Evolutionary conservation across 2,797 vertebrate species (phyloP).

Genomic region (Neostethus bicornis): DNA sequence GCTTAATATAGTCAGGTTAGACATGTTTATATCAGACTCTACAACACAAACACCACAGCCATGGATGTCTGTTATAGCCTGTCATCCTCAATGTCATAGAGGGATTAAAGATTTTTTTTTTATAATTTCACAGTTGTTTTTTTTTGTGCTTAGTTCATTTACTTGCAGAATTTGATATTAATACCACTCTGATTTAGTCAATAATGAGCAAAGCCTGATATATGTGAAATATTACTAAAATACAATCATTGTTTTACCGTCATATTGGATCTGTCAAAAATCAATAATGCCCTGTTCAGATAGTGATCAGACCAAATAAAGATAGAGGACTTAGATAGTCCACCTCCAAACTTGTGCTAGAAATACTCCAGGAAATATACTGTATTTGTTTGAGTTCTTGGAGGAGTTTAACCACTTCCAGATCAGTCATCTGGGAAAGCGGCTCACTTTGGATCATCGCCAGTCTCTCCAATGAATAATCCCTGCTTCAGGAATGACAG

Average conservation of each 20-base stretch:
- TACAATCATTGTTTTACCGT: no score
- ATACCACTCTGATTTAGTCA: no score
- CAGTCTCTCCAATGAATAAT: constrained; percentile 31
- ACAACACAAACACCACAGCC: no score
- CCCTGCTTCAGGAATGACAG: constrained; percentile 12
- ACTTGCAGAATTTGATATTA: no score
- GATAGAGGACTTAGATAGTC: constrained; percentile 10
- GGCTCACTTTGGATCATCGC: constrained; percentile 50
- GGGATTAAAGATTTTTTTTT: background rate
- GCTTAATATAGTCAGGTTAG: background rate
- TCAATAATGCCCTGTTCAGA: constrained; percentile 4
- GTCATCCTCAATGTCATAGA: background rate
- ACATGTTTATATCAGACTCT: background rate
- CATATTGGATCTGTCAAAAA: background rate
- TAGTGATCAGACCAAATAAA: background rate
- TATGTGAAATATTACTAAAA: no score
- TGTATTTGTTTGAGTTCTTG: constrained; percentile 43
- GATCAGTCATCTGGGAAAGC: constrained; percentile 55
- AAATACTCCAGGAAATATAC: constrained; percentile 45
- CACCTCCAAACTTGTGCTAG: constrained; percentile 12
- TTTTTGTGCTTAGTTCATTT: no score
- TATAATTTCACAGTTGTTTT: no score
- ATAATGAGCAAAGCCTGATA: no score
- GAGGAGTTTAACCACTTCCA: constrained; percentile 62
- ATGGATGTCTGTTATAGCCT: background rate